Evolutionary conservation across 2,113 vertebrate species (phyloP).

Genomic region (Sminthopsis crassicaudata): DNA sequence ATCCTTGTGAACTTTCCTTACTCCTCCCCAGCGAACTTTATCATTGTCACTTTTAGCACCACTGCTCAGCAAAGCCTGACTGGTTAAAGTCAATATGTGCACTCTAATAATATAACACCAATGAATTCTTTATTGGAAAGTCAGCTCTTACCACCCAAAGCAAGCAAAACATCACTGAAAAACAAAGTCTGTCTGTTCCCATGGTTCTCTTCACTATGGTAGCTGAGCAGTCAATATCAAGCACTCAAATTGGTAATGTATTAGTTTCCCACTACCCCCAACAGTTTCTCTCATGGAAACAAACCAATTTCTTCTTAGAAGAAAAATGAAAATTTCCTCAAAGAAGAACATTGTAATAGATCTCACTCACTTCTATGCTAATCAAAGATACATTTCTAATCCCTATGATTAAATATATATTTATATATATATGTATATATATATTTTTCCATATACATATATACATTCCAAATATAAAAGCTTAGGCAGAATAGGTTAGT

Average conservation of each 20-base stretch:
- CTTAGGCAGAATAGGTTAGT: background rate
- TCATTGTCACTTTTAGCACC: conserved; percentile 30
- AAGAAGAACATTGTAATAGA: conserved; percentile 37
- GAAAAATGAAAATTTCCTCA: background rate
- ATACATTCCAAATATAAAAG: background rate
- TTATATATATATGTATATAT: too few species aligned
- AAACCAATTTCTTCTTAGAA: background rate
- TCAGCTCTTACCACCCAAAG: conserved; percentile 17
- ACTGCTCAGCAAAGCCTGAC: conserved; percentile 26
- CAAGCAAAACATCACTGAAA: conserved; percentile 34
- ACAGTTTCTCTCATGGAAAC: conserved; percentile 56
- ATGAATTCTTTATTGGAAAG: background rate
- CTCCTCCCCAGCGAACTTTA: conserved; percentile 41
- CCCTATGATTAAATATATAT: too few species aligned
- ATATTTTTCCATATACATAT: background rate
- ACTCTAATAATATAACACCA: conserved; percentile 3
- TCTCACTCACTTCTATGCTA: background rate
- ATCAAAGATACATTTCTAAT: conserved; percentile 17
- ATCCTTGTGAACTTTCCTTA: conserved; percentile 31
- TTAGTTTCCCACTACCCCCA: conserved; percentile 43
- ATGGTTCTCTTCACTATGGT: conserved; percentile 75
- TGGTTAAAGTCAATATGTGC: background rate
- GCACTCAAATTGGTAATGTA: conserved; percentile 53
- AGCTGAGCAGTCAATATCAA: conserved; percentile 50
- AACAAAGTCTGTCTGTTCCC: conserved; percentile 64